Conservation (phyloP, 2,888 invertebrate species). For the Sminthurides aquaticus region DNA sequence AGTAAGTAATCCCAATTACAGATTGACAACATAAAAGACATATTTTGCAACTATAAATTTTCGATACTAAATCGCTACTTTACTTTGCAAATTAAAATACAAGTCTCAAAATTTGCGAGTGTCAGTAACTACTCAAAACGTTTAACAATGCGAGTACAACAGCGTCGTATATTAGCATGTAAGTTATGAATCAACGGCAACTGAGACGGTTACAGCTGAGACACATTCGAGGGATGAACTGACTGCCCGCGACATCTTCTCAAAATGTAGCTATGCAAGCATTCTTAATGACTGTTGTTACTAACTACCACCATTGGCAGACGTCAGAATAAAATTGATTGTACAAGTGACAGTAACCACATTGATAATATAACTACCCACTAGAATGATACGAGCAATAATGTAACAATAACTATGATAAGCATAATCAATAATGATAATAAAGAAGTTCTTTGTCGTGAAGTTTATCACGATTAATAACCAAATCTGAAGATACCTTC, state of each 20-base stretch:
- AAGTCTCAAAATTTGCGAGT: not conserved
- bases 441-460: too few relatives aligned
- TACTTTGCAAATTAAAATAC: not conserved
- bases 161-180: not conserved
- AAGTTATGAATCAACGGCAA: not conserved
- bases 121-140: not conserved
- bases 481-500: too few relatives aligned
- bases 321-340: not conserved
- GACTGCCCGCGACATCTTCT: constrained; percentile 12
- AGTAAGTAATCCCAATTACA: not conserved
- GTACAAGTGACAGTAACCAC: too few relatives aligned
- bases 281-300: not conserved
- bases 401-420: too few relatives aligned
- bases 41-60: not conserved
- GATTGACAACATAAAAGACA: not conserved
- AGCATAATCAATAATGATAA: too few relatives aligned
- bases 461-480: too few relatives aligned
- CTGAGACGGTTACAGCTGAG: not conserved
- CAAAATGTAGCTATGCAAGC: not conserved
- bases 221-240: constrained; percentile 5
- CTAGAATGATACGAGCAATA: too few relatives aligned
- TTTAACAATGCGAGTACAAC: not conserved
- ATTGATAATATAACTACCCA: too few relatives aligned
- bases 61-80: not conserved
- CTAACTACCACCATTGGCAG: not conserved